Conservation (phyloP, 2,888 invertebrate genomes). For the Brenthis daphne region DNA sequence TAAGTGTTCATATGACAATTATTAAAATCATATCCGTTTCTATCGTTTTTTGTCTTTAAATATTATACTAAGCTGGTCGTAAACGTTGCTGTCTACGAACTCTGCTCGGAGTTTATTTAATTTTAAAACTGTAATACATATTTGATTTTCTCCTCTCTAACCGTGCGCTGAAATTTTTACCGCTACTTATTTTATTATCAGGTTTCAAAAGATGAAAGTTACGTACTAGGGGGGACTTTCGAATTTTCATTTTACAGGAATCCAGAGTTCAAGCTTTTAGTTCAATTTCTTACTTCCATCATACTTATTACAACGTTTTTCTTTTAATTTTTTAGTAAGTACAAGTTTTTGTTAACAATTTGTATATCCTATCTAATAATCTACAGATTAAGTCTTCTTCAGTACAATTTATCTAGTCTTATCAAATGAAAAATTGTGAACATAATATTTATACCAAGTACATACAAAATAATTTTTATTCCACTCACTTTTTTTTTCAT, state of each 20-base stretch:
- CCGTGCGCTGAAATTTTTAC: conserved; percentile 19
- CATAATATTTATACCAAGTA: background rate
- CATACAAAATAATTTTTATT: too few species aligned
- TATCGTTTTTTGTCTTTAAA: background rate
- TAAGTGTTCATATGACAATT: too few species aligned
- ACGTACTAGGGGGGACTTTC: background rate
- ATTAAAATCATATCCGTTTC: background rate
- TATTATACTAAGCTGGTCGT: conserved; percentile 14
- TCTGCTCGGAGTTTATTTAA: conserved; percentile 16
- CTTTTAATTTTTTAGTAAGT: too few species aligned
- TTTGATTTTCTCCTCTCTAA: conserved; percentile 24
- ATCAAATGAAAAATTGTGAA: too few species aligned
- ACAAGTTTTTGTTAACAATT: too few species aligned
- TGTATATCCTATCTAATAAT: too few species aligned
- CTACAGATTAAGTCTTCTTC: too few species aligned
- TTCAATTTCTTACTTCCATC: background rate
- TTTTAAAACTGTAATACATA: conserved; percentile 20
- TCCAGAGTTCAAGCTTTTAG: background rate
- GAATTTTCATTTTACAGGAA: conserved; percentile 11
- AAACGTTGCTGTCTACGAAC: conserved; percentile 15
- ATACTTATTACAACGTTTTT: too few species aligned
- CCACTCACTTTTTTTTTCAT: too few species aligned
- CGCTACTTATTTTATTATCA: conserved; percentile 22
- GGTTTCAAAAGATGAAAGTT: conserved; percentile 10
- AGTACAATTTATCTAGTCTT: too few species aligned